Conservation (phyloP, 2,888 invertebrate genomes). For the Cantharis lateralis region DNA sequence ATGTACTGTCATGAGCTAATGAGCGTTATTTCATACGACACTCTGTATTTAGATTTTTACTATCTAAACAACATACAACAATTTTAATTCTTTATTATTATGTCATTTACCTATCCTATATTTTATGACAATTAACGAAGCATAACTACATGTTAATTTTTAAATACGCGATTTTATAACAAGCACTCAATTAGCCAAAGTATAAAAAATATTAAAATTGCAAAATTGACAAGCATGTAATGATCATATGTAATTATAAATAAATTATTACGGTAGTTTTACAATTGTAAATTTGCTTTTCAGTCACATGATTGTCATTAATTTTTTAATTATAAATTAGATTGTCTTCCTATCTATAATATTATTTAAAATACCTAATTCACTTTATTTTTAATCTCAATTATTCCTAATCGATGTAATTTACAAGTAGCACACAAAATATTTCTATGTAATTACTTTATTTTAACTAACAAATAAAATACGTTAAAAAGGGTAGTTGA, state of each 20-base stretch:
- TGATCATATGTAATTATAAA: background rate
- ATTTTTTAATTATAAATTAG: background rate
- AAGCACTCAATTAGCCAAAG: background rate
- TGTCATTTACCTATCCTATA: constrained; percentile 22
- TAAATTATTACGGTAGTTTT: background rate
- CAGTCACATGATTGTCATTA: background rate
- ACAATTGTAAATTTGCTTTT: background rate
- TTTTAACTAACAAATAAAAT: background rate
- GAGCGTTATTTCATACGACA: constrained; percentile 22
- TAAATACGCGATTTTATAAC: constrained; percentile 4
- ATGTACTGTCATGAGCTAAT: constrained; percentile 28
- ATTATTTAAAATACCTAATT: background rate
- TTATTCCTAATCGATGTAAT: too few species aligned
- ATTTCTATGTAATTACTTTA: background rate
- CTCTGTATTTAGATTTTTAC: constrained; percentile 28
- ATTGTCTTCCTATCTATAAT: background rate
- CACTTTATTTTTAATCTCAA: too few species aligned
- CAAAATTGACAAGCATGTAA: constrained; percentile 1
- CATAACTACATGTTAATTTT: constrained; percentile 19
- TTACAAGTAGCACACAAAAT: too few species aligned
- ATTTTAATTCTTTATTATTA: constrained; percentile 17
- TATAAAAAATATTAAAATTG: background rate
- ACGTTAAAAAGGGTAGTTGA: constrained; percentile 2
- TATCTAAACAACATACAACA: constrained; percentile 14
- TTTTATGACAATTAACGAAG: constrained; percentile 14